A percentile compares a stretch with the other conserved stretches of the same genome.
phyloP scores from a whole-genome alignment of 2,888 invertebrate species.

The Drosophila algonquin region DNA sequence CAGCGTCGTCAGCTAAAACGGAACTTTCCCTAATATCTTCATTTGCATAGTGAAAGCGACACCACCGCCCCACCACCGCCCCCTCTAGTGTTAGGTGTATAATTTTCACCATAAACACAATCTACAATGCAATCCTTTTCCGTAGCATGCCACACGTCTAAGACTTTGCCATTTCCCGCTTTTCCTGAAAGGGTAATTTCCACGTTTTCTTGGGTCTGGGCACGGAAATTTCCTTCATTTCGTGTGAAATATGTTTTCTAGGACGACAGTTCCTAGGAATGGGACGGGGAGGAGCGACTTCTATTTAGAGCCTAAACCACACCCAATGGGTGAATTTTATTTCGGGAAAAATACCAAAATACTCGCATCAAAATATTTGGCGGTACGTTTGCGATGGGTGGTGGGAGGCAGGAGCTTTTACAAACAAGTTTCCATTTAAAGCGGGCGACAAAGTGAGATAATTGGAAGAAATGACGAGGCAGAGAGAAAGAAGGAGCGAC shows the following conservation, averaged over 20 bases:
- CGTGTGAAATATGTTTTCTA: conserved; percentile 18
- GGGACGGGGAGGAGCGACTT: not conserved
- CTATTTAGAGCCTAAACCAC: conserved; percentile 6
- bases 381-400: not conserved
- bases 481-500: conserved; percentile 8
- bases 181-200: not conserved
- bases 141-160: not conserved
- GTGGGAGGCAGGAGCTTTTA: conserved; percentile 11
- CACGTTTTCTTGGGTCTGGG: not conserved
- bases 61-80: not conserved
- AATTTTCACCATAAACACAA: conserved; percentile 15
- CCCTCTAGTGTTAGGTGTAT: conserved; percentile 2
- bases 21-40: conserved; percentile 12
- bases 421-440: conserved; percentile 17
- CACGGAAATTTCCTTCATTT: conserved; percentile 39
- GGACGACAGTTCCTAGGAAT: conserved; percentile 46
- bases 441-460: conserved; percentile 38
- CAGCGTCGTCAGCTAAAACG: not conserved
- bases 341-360: not conserved
- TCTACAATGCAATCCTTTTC: conserved; percentile 6
- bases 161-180: not conserved
- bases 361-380: not conserved
- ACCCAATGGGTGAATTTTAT: not conserved
- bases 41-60: conserved; percentile 20
- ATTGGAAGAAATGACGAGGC: conserved; percentile 42